Conservation (phyloP, 2,888 invertebrate genomes). For the Limnephilus lunatus region DNA sequence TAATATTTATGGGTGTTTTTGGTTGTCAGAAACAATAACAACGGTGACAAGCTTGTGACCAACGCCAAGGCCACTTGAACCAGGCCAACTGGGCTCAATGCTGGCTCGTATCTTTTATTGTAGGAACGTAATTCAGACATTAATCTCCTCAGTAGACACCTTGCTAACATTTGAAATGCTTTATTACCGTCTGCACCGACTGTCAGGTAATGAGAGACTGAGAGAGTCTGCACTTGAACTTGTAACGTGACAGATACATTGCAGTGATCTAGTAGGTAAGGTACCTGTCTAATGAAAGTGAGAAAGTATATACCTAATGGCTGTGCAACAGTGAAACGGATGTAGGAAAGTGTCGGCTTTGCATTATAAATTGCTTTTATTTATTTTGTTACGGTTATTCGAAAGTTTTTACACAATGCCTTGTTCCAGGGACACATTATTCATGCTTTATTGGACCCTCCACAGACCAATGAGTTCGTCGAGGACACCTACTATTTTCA, state of each 20-base stretch:
- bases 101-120: neutral
- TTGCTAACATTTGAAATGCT: neutral
- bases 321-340: neutral
- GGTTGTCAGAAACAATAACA: neutral
- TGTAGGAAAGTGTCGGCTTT: neutral
- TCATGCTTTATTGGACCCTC: neutral
- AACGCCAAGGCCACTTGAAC: neutral
- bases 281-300: neutral
- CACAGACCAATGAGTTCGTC: neutral
- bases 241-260: neutral
- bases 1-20: too few relatives aligned
- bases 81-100: neutral
- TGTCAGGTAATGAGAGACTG: neutral
- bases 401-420: neutral
- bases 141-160: neutral
- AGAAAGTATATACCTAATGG: neutral
- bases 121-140: neutral
- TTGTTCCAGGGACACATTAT: neutral
- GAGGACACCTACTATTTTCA: neutral
- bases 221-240: neutral
- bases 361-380: neutral
- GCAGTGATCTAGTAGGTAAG: neutral
- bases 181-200: neutral
- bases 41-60: neutral
- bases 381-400: neutral